Conservation (phyloP, 2,888 invertebrate genomes). For the Alloplasta piceator region DNA sequence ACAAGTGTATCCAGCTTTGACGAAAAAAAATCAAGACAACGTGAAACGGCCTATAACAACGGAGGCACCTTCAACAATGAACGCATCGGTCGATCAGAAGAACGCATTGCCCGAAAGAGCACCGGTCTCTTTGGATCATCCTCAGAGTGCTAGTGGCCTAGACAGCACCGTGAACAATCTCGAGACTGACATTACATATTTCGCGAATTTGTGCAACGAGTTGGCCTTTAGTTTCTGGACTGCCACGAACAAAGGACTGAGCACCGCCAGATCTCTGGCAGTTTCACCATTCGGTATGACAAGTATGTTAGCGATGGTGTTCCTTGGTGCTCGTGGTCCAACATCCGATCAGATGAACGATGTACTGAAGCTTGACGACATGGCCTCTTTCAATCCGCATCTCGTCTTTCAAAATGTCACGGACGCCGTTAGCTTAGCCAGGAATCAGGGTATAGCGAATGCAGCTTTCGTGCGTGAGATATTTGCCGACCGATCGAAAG, state of each 20-base stretch:
- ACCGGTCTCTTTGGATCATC: conserved; percentile 85
- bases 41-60: conserved; percentile 36
- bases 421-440: conserved; percentile 89
- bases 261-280: conserved; percentile 90
- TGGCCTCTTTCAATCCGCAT: conserved; percentile 96
- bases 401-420: conserved; percentile 93
- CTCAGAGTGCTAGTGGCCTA: conserved; percentile 86
- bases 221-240: conserved; percentile 94
- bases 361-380: conserved; percentile 92
- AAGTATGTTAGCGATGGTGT: conserved; percentile 95
- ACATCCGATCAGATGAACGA: conserved; percentile 97
- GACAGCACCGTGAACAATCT: conserved; percentile 90
- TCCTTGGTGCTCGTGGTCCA: conserved; percentile 93
- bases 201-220: conserved; percentile 92
- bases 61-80: conserved; percentile 51
- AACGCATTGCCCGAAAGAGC: conserved; percentile 71
- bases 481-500: conserved; percentile 91
- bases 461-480: conserved; percentile 93
- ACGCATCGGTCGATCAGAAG: conserved; percentile 71
- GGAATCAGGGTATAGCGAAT: conserved; percentile 89
- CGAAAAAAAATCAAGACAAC: conserved; percentile 45
- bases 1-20: conserved; percentile 53
- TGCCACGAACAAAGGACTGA: conserved; percentile 87
- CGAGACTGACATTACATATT: conserved; percentile 90
- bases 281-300: conserved; percentile 94